phyloP scores from a whole-genome alignment of 1,140 invertebrate species.

The Chymomyza costata region DNA sequence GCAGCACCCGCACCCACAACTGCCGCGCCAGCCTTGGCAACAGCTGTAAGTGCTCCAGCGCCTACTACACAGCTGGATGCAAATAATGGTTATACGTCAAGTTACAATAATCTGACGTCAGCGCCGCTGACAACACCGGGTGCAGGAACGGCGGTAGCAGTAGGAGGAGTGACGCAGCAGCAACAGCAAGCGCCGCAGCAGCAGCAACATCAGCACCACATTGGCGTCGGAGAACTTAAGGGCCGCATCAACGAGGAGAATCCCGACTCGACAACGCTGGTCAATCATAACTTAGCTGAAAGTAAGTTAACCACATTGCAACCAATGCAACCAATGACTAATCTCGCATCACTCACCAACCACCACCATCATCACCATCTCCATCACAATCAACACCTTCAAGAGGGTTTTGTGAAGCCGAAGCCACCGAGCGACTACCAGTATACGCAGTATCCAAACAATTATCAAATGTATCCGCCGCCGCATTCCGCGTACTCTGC shows the following conservation, averaged over 20 bases:
- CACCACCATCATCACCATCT: constrained; percentile 37
- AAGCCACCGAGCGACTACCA: constrained; percentile 74
- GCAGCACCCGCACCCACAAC: constrained; percentile 20
- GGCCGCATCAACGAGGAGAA: constrained; percentile 71
- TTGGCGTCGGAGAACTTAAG: constrained; percentile 62
- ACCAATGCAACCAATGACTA: constrained; percentile 70
- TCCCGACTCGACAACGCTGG: constrained; percentile 71
- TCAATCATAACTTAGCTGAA: constrained; percentile 61
- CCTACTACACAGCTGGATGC: constrained; percentile 43
- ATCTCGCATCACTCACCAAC: constrained; percentile 52
- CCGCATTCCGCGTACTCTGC: constrained; percentile 66
- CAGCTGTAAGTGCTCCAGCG: constrained; percentile 16
- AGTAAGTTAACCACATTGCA: constrained; percentile 70
- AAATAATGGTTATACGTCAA: constrained; percentile 45
- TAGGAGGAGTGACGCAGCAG: constrained; percentile 26
- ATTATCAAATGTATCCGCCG: constrained; percentile 74
- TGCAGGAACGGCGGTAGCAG: no score
- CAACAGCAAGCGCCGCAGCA: constrained; percentile 11
- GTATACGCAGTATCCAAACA: constrained; percentile 71
- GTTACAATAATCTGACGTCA: constrained; percentile 54
- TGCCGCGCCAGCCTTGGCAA: constrained; percentile 14
- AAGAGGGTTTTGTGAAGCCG: constrained; percentile 74
- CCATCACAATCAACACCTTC: constrained; percentile 41
- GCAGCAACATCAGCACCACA: constrained; percentile 17
- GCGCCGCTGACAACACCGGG: constrained; percentile 31